Conservation (phyloP, 2,888 invertebrate species). For the Coenonympha glycerion region DNA sequence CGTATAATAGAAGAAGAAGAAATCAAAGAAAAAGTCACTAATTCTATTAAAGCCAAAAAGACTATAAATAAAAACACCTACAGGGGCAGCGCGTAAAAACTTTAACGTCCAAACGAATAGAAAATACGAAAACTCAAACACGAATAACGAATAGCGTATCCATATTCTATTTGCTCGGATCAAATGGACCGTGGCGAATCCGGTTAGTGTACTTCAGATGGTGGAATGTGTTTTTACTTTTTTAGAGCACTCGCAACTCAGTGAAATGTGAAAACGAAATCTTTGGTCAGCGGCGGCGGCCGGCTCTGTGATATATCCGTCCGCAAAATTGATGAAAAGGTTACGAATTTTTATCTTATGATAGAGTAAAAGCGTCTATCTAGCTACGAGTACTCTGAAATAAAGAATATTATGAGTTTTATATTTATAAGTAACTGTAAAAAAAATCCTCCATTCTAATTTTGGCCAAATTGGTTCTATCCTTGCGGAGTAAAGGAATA, state of each 20-base stretch:
- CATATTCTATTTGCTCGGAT: slow-evolving; percentile 51
- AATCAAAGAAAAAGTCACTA: neutral
- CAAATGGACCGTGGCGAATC: slow-evolving; percentile 45
- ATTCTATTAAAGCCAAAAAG: neutral
- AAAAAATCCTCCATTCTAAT: no score
- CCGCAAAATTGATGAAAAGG: slow-evolving; percentile 15
- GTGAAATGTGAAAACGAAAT: slow-evolving; percentile 26
- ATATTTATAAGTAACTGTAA: no score
- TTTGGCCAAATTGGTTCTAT: no score
- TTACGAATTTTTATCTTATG: slow-evolving; percentile 6
- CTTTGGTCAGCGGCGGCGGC: slow-evolving; percentile 24
- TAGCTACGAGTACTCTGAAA: no score
- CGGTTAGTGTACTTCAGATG: slow-evolving; percentile 48
- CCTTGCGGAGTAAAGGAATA: no score
- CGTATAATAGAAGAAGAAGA: no score
- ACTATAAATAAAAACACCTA: neutral
- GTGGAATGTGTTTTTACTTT: slow-evolving; percentile 42
- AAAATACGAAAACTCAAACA: neutral
- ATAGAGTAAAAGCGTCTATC: neutral
- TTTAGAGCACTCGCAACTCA: slow-evolving; percentile 27
- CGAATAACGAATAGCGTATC: slow-evolving; percentile 1
- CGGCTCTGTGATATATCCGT: slow-evolving; percentile 20
- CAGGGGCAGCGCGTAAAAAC: neutral
- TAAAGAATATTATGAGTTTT: no score
- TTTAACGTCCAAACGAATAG: slow-evolving; percentile 5